Conservation (phyloP, 1,140 invertebrate genomes). For the Medauroidea extradentata region DNA sequence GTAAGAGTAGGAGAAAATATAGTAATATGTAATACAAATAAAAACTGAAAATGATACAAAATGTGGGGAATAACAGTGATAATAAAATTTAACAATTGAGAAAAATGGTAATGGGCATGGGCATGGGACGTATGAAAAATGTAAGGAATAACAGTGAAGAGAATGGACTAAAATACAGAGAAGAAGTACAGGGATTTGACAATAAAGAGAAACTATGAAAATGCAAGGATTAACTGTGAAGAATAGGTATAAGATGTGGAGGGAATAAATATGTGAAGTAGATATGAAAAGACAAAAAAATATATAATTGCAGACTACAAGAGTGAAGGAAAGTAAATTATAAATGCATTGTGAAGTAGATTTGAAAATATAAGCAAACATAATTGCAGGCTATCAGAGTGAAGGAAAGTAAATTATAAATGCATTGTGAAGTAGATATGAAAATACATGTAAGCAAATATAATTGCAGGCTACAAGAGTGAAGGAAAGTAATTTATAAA, state of each 20-base stretch:
- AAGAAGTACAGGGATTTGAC: neutral
- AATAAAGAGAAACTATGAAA: neutral
- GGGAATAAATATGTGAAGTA: neutral
- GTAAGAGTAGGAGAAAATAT: too few species aligned
- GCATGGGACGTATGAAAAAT: neutral
- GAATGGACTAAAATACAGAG: neutral
- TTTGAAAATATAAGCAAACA: too few species aligned
- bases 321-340: neutral
- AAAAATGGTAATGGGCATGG: neutral
- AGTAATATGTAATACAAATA: neutral
- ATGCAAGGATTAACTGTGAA: neutral
- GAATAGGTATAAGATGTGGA: neutral
- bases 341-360: neutral
- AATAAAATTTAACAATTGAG: neutral
- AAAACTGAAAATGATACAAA: neutral
- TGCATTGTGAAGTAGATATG: too few species aligned
- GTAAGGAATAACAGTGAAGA: neutral
- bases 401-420: too few species aligned
- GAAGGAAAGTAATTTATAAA: too few species aligned
- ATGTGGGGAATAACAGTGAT: neutral
- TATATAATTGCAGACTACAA: neutral
- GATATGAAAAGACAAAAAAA: neutral
- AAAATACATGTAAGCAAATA: too few species aligned
- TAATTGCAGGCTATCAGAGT: too few species aligned
- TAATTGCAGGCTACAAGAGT: too few species aligned